Conservation (phyloP, 2,797 vertebrate genomes). For the Myotis pilosus region DNA sequence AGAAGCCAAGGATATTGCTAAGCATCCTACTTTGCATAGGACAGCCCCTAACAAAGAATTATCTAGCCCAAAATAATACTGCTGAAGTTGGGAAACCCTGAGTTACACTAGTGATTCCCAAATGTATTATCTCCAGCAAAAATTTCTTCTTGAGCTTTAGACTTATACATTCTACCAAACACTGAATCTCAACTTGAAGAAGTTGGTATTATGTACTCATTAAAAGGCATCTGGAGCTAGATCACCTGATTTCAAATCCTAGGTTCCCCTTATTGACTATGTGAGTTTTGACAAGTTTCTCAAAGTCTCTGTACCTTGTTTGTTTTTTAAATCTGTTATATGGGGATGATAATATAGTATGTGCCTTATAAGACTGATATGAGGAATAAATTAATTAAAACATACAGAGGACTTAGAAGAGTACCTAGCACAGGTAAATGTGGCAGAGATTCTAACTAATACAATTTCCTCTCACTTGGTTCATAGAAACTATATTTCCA, state of each 20-base stretch:
- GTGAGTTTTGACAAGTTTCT: background rate
- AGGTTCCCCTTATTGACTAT: background rate
- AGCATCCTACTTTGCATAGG: background rate
- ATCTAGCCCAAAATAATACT: background rate
- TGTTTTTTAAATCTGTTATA: background rate
- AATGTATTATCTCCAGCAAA: background rate
- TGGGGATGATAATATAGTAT: background rate
- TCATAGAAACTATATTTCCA: background rate
- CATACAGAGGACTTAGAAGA: background rate
- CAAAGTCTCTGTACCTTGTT: background rate
- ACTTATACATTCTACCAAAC: background rate
- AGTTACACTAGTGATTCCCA: background rate
- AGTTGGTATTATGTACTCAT: background rate
- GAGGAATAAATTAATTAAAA: conserved; percentile 7
- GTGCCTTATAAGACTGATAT: background rate
- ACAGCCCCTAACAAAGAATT: background rate
- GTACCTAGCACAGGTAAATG: background rate
- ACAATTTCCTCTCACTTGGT: background rate
- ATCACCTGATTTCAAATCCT: background rate
- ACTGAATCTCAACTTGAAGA: conserved; percentile 1
- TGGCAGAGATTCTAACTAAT: background rate
- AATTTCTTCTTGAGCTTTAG: background rate
- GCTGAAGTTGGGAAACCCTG: background rate
- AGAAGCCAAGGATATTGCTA: background rate
- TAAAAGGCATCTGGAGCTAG: background rate